Evolutionary conservation across 2,888 invertebrate species (phyloP).

Genomic region (Trachelus tabidus): DNA sequence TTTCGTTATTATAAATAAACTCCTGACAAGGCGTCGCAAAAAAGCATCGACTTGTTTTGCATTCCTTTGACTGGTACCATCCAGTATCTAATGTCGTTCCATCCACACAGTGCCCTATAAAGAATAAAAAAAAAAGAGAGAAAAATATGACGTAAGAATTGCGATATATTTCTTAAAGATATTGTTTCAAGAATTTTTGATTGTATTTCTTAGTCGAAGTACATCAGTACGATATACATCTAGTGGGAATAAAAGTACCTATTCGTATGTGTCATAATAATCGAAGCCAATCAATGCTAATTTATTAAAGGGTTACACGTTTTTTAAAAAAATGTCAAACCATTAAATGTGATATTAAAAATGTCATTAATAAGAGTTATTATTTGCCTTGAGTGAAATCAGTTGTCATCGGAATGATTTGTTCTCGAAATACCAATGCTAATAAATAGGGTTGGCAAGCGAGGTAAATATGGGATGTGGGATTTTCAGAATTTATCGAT

Average conservation of each 20-base stretch:
- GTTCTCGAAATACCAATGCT: not conserved
- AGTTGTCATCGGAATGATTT: too few relatives aligned
- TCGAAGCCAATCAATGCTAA: too few relatives aligned
- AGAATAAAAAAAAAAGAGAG: not conserved
- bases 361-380: not conserved
- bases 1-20: not conserved
- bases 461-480: not conserved
- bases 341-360: not conserved
- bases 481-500: not conserved
- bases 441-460: not conserved
- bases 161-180: not conserved
- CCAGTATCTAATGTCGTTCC: not conserved
- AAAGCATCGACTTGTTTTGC: not conserved
- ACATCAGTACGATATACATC: not conserved
- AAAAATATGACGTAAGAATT: not conserved
- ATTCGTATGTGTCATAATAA: not conserved
- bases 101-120: not conserved
- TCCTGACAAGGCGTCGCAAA: not conserved
- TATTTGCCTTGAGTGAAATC: not conserved
- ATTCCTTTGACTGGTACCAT: not conserved
- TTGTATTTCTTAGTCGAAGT: not conserved
- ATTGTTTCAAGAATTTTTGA: not conserved
- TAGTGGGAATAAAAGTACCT: not conserved
- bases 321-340: not conserved
- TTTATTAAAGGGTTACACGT: too few relatives aligned